Evolutionary conservation across 2,888 invertebrate species (phyloP).

Genomic region (Harpalus rubripes): DNA sequence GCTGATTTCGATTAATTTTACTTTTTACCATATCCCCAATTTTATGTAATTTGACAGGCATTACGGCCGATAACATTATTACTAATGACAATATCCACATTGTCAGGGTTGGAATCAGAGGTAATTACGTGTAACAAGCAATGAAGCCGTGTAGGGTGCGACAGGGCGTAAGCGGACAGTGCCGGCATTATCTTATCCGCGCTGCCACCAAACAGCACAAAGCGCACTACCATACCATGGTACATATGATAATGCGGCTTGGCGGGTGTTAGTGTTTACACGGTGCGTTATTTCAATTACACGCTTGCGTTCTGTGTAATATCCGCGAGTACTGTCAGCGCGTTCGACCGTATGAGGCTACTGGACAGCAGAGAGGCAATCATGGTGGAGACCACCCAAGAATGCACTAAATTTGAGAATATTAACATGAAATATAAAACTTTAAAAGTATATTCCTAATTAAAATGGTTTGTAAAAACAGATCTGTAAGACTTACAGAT

Average conservation of each 20-base stretch:
- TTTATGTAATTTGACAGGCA: background rate
- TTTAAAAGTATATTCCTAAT: too few relatives aligned
- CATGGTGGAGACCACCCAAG: too few relatives aligned
- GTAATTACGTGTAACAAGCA: slow-evolving; percentile 46
- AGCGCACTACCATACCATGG: background rate
- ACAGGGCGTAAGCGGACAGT: slow-evolving; percentile 11
- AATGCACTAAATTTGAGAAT: too few relatives aligned
- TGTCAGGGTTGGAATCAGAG: slow-evolving; percentile 29
- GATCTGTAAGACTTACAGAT: too few relatives aligned
- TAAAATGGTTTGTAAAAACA: too few relatives aligned
- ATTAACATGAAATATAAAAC: too few relatives aligned
- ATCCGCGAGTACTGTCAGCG: slow-evolving; percentile 46
- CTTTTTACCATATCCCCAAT: background rate
- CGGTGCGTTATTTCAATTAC: slow-evolving; percentile 67
- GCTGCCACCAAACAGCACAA: slow-evolving; percentile 2
- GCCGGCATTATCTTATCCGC: slow-evolving; percentile 33
- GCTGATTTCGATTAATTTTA: background rate
- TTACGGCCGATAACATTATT: background rate
- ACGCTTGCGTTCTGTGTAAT: slow-evolving; percentile 64
- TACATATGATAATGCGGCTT: slow-evolving; percentile 39
- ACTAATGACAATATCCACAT: slow-evolving; percentile 11
- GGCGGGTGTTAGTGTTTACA: slow-evolving; percentile 62
- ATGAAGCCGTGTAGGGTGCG: slow-evolving; percentile 32
- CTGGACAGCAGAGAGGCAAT: too few relatives aligned
- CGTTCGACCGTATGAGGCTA: background rate